Percentiles rank a stretch among this genome's conserved stretches.
These are phyloP conservation scores for Micrasema minimum DNA, from an alignment of 1,140 invertebrate species.

Conservation along the genomic window DNA sequence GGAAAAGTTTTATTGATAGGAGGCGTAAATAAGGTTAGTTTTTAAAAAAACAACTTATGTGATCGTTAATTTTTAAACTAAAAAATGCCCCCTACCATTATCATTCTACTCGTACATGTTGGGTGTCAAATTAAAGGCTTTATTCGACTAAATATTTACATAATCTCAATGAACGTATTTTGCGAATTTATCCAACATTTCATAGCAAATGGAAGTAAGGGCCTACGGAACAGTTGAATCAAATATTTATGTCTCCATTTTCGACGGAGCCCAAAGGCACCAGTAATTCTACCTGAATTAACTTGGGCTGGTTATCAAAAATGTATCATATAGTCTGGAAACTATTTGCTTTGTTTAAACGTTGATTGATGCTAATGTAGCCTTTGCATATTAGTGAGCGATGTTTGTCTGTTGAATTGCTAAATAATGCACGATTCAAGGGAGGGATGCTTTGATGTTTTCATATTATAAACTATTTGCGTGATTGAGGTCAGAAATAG, in stretches of 20 bases:
- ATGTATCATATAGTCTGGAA: conserved; percentile 34
- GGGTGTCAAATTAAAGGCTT: too few relatives aligned
- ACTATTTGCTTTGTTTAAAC: conserved; percentile 33
- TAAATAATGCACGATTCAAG: neutral
- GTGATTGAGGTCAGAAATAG: too few relatives aligned
- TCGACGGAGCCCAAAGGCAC: neutral
- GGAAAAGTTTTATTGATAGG: too few relatives aligned
- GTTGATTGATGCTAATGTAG: conserved; percentile 38
- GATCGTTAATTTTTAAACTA: too few relatives aligned
- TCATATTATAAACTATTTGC: too few relatives aligned
- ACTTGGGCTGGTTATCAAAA: conserved; percentile 23
- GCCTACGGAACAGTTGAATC: conserved; percentile 17
- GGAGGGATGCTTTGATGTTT: too few relatives aligned
- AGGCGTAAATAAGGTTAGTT: too few relatives aligned
- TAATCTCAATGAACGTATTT: neutral
- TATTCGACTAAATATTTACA: conserved; percentile 6
- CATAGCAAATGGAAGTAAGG: neutral
- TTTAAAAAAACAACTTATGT: too few relatives aligned
- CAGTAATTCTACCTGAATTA: neutral
- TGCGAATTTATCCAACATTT: neutral
- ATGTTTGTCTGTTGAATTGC: conserved; percentile 17
- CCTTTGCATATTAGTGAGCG: neutral
- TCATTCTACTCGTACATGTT: too few relatives aligned
- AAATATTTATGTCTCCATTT: conserved; percentile 24
- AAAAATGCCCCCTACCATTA: too few relatives aligned